Conservation (phyloP, 2,113 vertebrate species). For the Pongo pygmaeus region DNA sequence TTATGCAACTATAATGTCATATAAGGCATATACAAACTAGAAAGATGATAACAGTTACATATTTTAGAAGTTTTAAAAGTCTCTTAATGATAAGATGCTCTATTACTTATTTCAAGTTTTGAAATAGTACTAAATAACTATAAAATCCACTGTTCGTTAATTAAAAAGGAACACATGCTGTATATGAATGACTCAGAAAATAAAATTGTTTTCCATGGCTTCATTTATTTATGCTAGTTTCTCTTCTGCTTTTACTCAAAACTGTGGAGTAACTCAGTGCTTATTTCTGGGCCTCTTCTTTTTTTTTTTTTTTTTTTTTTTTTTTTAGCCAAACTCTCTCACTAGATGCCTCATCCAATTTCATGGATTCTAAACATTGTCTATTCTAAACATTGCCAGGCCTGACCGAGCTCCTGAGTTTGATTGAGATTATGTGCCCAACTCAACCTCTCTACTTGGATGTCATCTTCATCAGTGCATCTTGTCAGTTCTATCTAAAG, state of each 20-base stretch:
- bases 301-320: not conserved
- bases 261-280: not conserved
- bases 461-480: not conserved
- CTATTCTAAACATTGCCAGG: not conserved
- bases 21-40: not conserved
- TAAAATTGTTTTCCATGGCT: not conserved
- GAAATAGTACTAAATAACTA: not conserved
- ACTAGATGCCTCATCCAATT: not conserved
- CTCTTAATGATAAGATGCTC: not conserved
- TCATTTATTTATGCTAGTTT: not conserved
- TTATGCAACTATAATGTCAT: not conserved
- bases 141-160: not conserved
- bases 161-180: not conserved
- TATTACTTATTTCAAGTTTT: not conserved
- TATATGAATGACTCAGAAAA: not conserved
- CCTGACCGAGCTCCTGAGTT: not conserved
- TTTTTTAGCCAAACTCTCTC: not conserved
- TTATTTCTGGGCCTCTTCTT: not conserved
- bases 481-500: not conserved
- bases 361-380: not conserved
- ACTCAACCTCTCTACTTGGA: not conserved
- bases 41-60: not conserved
- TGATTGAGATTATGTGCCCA: not conserved
- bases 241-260: not conserved
- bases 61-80: not conserved